phyloP scores from a whole-genome alignment of 2,888 invertebrate species.

The Coleophora deauratella region DNA sequence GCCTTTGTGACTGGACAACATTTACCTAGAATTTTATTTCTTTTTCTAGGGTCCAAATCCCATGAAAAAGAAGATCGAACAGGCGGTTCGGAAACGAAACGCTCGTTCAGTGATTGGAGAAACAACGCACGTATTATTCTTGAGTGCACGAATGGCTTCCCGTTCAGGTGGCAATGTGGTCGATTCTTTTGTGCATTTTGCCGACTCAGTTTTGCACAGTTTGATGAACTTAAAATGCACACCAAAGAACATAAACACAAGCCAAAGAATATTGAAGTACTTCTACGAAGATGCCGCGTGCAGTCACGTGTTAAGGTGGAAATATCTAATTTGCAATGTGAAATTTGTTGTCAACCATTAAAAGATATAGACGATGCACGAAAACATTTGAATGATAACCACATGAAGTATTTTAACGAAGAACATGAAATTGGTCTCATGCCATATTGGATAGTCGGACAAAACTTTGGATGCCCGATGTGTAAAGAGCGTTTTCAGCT shows the following conservation, averaged over 20 bases:
- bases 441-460: no score
- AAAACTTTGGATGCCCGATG: no score
- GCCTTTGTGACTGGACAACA: no score
- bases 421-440: no score
- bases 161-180: conserved; percentile 57
- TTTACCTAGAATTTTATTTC: background rate
- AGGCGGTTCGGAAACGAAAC: conserved; percentile 25
- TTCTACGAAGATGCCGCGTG: background rate
- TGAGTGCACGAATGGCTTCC: conserved; percentile 53
- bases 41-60: background rate
- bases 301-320: background rate
- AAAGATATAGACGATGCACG: background rate
- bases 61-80: background rate
- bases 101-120: conserved; percentile 57
- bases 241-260: conserved; percentile 25
- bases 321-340: background rate
- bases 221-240: conserved; percentile 41
- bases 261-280: background rate
- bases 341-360: background rate
- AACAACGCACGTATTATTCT: conserved; percentile 57
- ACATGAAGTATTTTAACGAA: background rate
- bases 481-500: background rate
- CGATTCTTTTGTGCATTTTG: conserved; percentile 52
- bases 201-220: conserved; percentile 31
- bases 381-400: background rate